Conservation (phyloP, 2,888 invertebrate species). For the Nephrotoma guestfalica region DNA sequence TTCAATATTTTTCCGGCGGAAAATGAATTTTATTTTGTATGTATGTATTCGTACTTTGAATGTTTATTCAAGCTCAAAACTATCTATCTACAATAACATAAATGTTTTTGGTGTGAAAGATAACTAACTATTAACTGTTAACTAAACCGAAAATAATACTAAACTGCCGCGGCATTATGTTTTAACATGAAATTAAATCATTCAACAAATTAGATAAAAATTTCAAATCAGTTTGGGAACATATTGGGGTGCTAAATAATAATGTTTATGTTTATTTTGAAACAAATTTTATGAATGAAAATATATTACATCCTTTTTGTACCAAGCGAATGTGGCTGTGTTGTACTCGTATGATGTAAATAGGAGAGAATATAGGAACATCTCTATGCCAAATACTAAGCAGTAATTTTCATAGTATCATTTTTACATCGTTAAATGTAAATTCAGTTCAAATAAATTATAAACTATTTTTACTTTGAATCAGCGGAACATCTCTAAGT, state of each 20-base stretch:
- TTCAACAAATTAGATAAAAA: not conserved
- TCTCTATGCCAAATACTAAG: no score
- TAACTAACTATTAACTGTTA: not conserved
- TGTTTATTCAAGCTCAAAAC: not conserved
- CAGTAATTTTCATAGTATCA: no score
- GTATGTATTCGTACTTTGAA: not conserved
- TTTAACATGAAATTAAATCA: not conserved
- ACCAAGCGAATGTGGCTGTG: no score
- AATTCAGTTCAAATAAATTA: no score
- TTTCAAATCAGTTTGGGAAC: not conserved
- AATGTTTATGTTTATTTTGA: not conserved
- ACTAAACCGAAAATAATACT: not conserved
- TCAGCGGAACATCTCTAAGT: not conserved
- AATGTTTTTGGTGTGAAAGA: not conserved
- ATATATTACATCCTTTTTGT: not conserved
- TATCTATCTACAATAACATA: not conserved
- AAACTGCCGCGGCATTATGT: not conserved
- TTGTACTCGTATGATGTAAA: no score
- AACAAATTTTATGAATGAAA: not conserved
- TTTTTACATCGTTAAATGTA: no score
- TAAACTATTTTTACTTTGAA: not conserved
- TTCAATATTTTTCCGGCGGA: not conserved
- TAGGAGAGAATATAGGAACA: no score
- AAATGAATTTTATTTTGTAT: not conserved
- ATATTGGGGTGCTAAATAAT: not conserved